Base-by-base conservation (phyloP, 2,113 vertebrate species). In the Notothenia rossii region DNA sequence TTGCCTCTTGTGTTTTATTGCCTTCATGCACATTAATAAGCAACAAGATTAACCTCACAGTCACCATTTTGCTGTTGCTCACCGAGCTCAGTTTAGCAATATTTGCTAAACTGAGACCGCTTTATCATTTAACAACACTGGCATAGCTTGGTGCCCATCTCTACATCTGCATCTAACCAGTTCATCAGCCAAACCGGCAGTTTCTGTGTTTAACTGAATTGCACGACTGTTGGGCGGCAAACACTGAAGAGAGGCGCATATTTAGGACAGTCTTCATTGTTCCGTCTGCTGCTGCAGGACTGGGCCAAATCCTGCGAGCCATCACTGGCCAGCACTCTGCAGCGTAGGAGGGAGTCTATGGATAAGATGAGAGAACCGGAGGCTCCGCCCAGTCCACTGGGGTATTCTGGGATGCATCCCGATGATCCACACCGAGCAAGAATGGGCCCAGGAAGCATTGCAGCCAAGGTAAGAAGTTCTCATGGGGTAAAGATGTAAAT, bases 301-400 rank as follows among this genome's bases (percentile, higher is more conserved):
- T 99, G 97, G 98, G 95, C 97, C 82, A 98, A 98, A 90, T 86
- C 96, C 67, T 98, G 97, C 0, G 97, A 99, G 87, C 96, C 96
- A 33, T 89, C 95, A 0, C 73, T 93, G 50, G 95, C 93, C 22
- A 90, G 88, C 79, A 94, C 96, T 8, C 94, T 96, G 66, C 97
- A 97, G 85, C 95, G 96, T 46, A 96, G 97, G 82, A 96, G 96
- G 91, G 97, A 99, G 84, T 95, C 96, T 0, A 86, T 94, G 77
- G 97, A 98, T 81, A 96, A 96, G 72, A 94, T 96, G 70, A 94
- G 97, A 75, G 97, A 97, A 10, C 73, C 94, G 0, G 97, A 98
- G 85, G 86, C 94, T 55, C 93, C 96, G 20, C 81, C 88, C 72
- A 77, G 95, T 15, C 50, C 93, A 0, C 63, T 73, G 1, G 93